Evolutionary conservation across 2,888 invertebrate species (phyloP).

Genomic region (Anoplius nigerrimus): DNA sequence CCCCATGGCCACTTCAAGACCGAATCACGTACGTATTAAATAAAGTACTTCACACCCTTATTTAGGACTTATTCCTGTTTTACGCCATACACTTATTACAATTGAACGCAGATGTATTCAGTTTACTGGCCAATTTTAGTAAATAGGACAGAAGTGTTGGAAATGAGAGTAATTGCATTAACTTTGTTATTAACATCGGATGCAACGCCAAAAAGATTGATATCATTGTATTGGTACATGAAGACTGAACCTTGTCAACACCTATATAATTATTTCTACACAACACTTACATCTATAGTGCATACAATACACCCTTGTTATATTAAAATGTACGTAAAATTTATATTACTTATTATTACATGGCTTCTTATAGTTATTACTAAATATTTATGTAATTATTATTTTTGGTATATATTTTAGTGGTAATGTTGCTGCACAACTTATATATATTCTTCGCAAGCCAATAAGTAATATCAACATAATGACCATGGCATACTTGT

Average conservation of each 20-base stretch:
- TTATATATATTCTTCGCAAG: conserved; percentile 80
- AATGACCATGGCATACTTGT: conserved; percentile 84
- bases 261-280: conserved; percentile 83
- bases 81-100: background rate
- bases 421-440: conserved; percentile 80
- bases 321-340: conserved; percentile 78
- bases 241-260: conserved; percentile 80
- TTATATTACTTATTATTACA: too few relatives aligned
- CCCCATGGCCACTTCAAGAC: conserved; percentile 76
- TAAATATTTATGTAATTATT: background rate
- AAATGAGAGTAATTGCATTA: conserved; percentile 82
- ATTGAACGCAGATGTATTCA: conserved; percentile 76
- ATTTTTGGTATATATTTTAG: conserved; percentile 75
- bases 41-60: background rate
- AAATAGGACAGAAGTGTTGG: conserved; percentile 81
- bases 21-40: conserved; percentile 74
- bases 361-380: background rate
- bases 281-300: conserved; percentile 82
- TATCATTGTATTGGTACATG: conserved; percentile 83
- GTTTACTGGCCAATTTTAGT: conserved; percentile 83
- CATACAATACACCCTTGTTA: conserved; percentile 83
- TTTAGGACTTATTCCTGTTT: background rate
- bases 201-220: conserved; percentile 81
- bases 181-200: conserved; percentile 81
- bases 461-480: conserved; percentile 79